These are phyloP conservation scores for Loris lydekkerianus DNA, from an alignment of 2,797 vertebrate species.

Conservation along the genomic window DNA sequence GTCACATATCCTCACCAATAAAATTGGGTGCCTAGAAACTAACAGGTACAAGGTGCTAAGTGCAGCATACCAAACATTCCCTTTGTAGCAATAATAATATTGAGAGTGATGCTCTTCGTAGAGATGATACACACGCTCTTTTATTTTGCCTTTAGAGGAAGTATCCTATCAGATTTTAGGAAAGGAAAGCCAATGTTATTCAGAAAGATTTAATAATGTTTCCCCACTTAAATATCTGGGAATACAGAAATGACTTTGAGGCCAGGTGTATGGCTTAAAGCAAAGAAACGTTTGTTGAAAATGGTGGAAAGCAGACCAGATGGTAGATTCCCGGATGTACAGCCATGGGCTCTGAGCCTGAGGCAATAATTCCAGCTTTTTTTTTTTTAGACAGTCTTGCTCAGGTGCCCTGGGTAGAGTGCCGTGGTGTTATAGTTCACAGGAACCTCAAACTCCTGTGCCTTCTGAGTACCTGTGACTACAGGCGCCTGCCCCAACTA, in stretches of 20 bases:
- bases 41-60: neutral
- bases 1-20: neutral
- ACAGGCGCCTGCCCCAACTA: too few relatives aligned
- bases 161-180: neutral
- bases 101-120: neutral
- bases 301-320: neutral
- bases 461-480: too few relatives aligned
- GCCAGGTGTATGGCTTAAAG: neutral
- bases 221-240: neutral
- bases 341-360: neutral
- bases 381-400: too few relatives aligned
- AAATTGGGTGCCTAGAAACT: neutral
- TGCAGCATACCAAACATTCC: neutral
- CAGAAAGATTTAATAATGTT: neutral
- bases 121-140: neutral
- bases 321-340: neutral
- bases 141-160: neutral
- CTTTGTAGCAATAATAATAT: neutral
- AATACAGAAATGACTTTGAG: neutral
- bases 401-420: too few relatives aligned
- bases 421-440: too few relatives aligned
- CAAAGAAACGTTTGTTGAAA: slow-evolving; percentile 39
- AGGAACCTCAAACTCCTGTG: too few relatives aligned
- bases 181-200: neutral
- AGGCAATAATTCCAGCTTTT: neutral